Evolutionary conservation across 2,113 vertebrate species (phyloP), one percentile per base, ranked within the genome.

Genomic region (Festucalex cinctus): DNA sequence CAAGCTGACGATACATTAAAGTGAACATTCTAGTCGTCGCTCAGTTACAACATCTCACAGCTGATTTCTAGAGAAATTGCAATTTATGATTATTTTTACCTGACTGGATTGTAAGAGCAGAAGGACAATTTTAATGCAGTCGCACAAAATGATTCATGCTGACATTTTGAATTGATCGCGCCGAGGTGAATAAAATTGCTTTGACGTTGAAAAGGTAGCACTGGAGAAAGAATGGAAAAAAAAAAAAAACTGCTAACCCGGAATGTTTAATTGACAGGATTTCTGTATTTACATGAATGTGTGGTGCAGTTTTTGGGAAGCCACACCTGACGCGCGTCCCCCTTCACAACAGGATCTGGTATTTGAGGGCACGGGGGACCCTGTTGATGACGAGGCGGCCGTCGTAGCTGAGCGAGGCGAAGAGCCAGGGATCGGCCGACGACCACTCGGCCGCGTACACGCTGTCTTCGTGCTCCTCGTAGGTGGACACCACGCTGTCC

Each of bases 371-470:
- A 26, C 96, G 90, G 1, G 97, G 97, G 26, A 99, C 97, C 73
- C 96, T 88, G 92, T 98, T 99, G 91, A 99, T 96, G 81, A 99
- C 97, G 20, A 99, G 94, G 65, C 97, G 92, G 48, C 97, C 97
- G 8, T 98, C 97, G 14, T 98, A 99, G 82, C 96, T 99, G 83
- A 98, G 92, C 19, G 97, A 99, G 36, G 96, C 97, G 32, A 99
- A 99, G 1, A 98, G 93, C 97, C 97, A 98, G 0, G 97, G 97
- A 84, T 99, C 97, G 0, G 97, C 97, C 0, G 96, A 96, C 2
- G 97, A 98, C 97, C 97, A 99, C 86, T 99, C 97, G 28, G 95
- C 96, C 0, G 97, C 97, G 14, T 99, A 99, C 43, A 99, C 97
- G 0, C 97, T 99, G 88, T 99, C 97, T 89, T 99, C 97, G 0